Conservation (phyloP, 2,113 vertebrate genomes). For the Miniopterus natalensis region DNA sequence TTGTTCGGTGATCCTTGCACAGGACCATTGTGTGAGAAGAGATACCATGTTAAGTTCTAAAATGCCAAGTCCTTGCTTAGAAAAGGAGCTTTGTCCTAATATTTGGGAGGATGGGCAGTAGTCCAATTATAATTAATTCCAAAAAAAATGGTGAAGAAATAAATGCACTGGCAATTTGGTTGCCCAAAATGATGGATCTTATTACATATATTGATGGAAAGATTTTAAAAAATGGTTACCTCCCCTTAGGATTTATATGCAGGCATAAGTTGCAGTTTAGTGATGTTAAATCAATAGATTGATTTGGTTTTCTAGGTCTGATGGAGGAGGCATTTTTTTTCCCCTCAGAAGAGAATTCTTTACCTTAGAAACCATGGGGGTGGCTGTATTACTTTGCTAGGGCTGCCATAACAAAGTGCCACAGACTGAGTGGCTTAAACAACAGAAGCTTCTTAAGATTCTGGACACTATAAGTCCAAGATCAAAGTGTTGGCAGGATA, state of each 20-base stretch:
- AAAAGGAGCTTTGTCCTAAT: not conserved
- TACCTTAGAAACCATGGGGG: not conserved
- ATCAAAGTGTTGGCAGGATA: not conserved
- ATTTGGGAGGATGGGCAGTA: not conserved
- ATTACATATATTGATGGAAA: not conserved
- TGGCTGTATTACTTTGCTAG: not conserved
- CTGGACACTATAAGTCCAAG: not conserved
- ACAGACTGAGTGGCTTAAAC: not conserved
- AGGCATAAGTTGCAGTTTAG: not conserved
- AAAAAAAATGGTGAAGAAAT: not conserved
- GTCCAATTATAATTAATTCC: not conserved
- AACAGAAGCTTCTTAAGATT: not conserved
- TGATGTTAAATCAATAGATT: not conserved
- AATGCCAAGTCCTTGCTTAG: not conserved
- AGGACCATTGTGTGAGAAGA: not conserved
- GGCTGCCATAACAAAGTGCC: not conserved
- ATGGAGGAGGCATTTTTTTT: not conserved
- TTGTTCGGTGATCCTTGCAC: not conserved
- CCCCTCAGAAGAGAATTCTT: not conserved
- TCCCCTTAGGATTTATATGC: not conserved
- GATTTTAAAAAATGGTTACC: not conserved
- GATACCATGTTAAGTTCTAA: not conserved
- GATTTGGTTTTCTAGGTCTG: not conserved
- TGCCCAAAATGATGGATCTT: not conserved
- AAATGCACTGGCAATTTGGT: not conserved